phyloP scores from a whole-genome alignment of 2,888 invertebrate genomes.

The Epinotia brunnichana region DNA sequence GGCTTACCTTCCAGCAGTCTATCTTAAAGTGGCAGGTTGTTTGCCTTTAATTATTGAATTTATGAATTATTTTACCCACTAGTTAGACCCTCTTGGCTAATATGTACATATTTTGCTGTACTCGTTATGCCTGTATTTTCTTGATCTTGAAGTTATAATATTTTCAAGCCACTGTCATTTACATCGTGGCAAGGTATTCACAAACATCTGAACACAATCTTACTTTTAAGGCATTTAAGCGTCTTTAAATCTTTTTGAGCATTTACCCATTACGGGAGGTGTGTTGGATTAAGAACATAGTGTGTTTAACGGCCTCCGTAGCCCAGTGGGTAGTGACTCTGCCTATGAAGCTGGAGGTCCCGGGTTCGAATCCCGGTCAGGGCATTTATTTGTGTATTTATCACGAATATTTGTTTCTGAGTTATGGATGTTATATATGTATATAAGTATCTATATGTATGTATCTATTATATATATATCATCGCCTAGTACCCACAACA shows the following conservation, averaged over 20 bases:
- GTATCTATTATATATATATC: too few relatives aligned
- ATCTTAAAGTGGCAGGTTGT: constrained; percentile 15
- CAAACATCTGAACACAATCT: background rate
- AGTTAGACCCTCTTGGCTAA: constrained; percentile 8
- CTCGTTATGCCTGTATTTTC: background rate
- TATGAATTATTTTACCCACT: constrained; percentile 25
- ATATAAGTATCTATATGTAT: too few relatives aligned
- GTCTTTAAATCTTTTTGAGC: background rate
- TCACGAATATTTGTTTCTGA: too few relatives aligned
- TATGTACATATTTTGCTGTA: background rate
- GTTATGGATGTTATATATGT: too few relatives aligned
- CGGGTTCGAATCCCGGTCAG: too few relatives aligned
- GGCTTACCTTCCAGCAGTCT: background rate
- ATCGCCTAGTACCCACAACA: too few relatives aligned
- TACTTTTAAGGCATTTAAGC: background rate
- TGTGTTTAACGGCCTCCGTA: too few relatives aligned
- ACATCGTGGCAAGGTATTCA: background rate
- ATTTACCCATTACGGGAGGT: background rate
- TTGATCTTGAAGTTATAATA: background rate
- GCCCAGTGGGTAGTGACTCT: too few relatives aligned
- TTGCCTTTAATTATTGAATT: too few relatives aligned
- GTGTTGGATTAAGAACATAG: too few relatives aligned
- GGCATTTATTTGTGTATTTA: too few relatives aligned
- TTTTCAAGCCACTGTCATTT: background rate
- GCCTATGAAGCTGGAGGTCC: too few relatives aligned